These are phyloP conservation scores for Serripes groenlandicus DNA, from an alignment of 2,888 invertebrate genomes.

Conservation along the genomic window DNA sequence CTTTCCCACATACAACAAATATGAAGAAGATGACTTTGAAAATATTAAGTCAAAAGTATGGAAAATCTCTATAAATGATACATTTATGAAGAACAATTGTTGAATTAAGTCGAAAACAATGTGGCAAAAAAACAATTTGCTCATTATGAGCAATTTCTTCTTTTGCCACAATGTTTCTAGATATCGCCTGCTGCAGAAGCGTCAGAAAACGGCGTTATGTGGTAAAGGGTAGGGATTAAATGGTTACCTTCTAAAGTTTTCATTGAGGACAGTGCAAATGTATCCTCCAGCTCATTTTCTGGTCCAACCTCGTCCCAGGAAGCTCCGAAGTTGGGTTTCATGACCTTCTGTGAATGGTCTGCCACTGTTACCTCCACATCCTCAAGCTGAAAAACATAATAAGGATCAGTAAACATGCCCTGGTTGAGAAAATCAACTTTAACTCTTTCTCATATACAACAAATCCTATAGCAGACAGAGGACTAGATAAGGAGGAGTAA, in stretches of 20 bases:
- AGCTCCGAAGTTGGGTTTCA: constrained; percentile 92
- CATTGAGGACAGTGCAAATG: constrained; percentile 94
- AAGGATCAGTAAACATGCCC: too few species aligned
- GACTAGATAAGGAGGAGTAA: too few species aligned
- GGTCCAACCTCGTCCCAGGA: constrained; percentile 92
- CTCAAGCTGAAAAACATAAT: constrained; percentile 90
- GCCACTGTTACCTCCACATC: constrained; percentile 95
- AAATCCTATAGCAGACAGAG: too few species aligned
- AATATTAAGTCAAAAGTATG: too few species aligned
- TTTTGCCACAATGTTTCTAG: not conserved
- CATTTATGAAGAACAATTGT: too few species aligned
- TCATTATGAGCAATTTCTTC: not conserved
- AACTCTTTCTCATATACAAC: too few species aligned
- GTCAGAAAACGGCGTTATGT: not conserved
- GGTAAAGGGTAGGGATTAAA: not conserved
- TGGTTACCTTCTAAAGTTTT: constrained; percentile 90
- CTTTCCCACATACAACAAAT: not conserved
- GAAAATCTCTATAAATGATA: too few species aligned
- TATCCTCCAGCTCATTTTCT: constrained; percentile 94
- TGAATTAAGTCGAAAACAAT: not conserved
- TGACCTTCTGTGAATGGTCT: constrained; percentile 94
- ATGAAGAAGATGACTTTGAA: not conserved
- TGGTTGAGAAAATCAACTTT: too few species aligned
- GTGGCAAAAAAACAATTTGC: not conserved
- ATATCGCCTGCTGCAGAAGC: not conserved